Conservation (phyloP, 2,888 invertebrate genomes). For the Mechanitis messenoides region DNA sequence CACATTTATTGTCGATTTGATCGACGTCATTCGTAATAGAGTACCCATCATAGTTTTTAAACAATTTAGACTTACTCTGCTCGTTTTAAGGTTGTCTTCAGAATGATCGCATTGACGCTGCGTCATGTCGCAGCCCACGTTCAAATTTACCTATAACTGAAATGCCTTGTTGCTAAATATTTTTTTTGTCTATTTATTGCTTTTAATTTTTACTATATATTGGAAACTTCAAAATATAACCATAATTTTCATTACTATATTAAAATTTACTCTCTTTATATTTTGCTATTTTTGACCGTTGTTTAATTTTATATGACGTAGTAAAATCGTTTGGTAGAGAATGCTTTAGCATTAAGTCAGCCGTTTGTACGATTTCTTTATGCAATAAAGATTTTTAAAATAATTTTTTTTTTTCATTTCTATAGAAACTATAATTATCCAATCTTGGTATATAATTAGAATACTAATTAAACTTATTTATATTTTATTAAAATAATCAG, state of each 20-base stretch:
- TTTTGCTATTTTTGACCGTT: too few relatives aligned
- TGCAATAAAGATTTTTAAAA: too few relatives aligned
- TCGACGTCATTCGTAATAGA: constrained; percentile 58
- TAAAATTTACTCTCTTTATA: too few relatives aligned
- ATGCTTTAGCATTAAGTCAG: too few relatives aligned
- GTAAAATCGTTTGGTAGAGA: too few relatives aligned
- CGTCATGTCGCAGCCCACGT: constrained; percentile 46
- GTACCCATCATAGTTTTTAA: constrained; percentile 24
- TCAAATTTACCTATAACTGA: constrained; percentile 34
- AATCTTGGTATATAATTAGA: too few relatives aligned
- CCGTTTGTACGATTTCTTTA: too few relatives aligned
- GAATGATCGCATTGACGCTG: constrained; percentile 34
- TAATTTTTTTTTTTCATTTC: too few relatives aligned
- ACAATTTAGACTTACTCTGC: constrained; percentile 29
- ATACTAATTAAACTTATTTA: too few relatives aligned
- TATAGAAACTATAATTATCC: too few relatives aligned
- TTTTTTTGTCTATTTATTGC: constrained; percentile 25
- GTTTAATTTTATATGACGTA: too few relatives aligned
- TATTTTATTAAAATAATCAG: too few relatives aligned
- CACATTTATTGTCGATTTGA: constrained; percentile 65
- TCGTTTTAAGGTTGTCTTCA: constrained; percentile 40
- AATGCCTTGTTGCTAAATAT: constrained; percentile 49
- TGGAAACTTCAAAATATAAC: neutral
- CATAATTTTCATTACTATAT: neutral
- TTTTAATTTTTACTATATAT: neutral